These are phyloP conservation scores for Oreochromis spilurus DNA, from an alignment of 2,113 vertebrate species.

Conservation along the genomic window DNA sequence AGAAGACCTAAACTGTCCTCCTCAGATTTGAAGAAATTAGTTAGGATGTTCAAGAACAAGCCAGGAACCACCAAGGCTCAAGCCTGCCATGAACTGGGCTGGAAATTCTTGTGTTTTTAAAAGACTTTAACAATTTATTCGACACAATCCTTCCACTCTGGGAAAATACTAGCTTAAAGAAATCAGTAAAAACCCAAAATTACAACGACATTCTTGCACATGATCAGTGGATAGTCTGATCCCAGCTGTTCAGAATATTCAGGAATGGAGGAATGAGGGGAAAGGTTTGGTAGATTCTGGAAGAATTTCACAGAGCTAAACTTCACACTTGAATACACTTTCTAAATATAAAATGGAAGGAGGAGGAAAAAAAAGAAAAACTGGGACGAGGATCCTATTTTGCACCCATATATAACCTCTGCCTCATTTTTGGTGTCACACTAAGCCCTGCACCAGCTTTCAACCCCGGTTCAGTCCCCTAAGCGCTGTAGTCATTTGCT, in stretches of 20 bases:
- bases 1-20: not conserved
- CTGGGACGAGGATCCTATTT: not conserved
- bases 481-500: slow-evolving; percentile 34
- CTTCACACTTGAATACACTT: not conserved
- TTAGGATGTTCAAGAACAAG: not conserved
- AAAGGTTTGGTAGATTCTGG: not conserved
- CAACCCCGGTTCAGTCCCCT: slow-evolving; percentile 33
- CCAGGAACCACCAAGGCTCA: not conserved
- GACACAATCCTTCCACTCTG: not conserved
- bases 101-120: not conserved
- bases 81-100: not conserved
- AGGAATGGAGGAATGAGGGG: not conserved
- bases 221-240: not conserved
- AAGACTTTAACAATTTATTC: not conserved
- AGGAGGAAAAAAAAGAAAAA: not conserved
- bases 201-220: not conserved
- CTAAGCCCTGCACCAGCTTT: slow-evolving; percentile 34
- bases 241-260: not conserved
- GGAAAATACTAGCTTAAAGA: not conserved
- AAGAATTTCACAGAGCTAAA: not conserved
- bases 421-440: slow-evolving; percentile 31
- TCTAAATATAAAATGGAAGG: slow-evolving; percentile 18
- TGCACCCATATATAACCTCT: slow-evolving; percentile 29
- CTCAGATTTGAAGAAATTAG: not conserved
- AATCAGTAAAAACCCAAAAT: not conserved